Percentiles rank a stretch among this genome's conserved stretches.
phyloP scores from a whole-genome alignment of 2,888 invertebrate genomes.

The Hybos culiciformis region DNA sequence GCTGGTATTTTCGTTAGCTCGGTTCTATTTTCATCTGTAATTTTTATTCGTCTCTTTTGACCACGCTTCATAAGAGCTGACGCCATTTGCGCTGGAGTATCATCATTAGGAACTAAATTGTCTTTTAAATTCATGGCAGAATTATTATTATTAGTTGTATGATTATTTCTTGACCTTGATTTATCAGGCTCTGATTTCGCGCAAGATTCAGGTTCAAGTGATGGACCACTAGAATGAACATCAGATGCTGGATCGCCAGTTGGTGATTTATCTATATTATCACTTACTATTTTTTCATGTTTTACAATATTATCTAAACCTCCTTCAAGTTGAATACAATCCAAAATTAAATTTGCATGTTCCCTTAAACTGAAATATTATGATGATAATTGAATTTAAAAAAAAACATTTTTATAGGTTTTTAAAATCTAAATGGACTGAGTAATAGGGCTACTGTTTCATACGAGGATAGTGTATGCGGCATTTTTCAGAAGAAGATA shows the following conservation, averaged over 20 bases:
- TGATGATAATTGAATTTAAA: neutral
- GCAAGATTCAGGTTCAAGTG: constrained; percentile 31
- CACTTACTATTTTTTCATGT: constrained; percentile 58
- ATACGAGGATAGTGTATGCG: neutral
- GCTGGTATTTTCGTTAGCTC: constrained; percentile 32
- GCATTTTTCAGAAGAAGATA: too few species aligned
- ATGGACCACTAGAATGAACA: constrained; percentile 29
- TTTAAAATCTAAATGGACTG: neutral
- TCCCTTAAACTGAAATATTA: constrained; percentile 39
- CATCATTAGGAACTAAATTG: constrained; percentile 23
- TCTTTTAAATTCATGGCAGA: constrained; percentile 27
- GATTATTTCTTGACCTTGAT: constrained; percentile 25
- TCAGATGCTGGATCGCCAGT: constrained; percentile 43
- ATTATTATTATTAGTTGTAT: constrained; percentile 21
- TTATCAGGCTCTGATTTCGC: constrained; percentile 31
- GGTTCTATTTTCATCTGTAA: constrained; percentile 32
- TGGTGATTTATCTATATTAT: constrained; percentile 79
- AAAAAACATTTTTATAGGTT: neutral
- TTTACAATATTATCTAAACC: constrained; percentile 58
- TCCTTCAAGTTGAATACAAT: constrained; percentile 83
- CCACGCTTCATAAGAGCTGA: constrained; percentile 35
- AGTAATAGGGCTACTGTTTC: neutral
- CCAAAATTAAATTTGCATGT: constrained; percentile 82
- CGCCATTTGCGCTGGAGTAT: constrained; percentile 11
- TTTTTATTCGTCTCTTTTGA: constrained; percentile 47